Conservation (phyloP, 2,888 invertebrate species). For the Protula sp. region DNA sequence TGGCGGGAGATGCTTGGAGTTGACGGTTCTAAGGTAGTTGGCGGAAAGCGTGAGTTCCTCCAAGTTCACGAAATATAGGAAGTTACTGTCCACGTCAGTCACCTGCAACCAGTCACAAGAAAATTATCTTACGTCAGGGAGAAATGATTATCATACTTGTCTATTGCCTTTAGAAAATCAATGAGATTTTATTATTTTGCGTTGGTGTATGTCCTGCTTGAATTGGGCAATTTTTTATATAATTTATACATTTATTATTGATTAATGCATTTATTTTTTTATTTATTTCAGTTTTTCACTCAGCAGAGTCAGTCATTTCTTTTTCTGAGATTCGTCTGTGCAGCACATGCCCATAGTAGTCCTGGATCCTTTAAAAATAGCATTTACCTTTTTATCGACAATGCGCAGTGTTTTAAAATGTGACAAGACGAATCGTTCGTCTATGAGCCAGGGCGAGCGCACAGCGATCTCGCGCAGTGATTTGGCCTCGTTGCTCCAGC, state of each 20-base stretch:
- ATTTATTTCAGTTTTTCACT: no score
- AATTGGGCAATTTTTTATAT: no score
- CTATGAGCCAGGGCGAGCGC: slow-evolving; percentile 49
- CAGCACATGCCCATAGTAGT: no score
- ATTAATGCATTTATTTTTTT: no score
- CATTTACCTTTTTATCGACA: slow-evolving; percentile 42
- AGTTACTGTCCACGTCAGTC: slow-evolving; percentile 39
- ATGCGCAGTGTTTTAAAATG: slow-evolving; percentile 49
- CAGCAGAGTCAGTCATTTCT: no score
- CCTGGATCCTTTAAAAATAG: no score
- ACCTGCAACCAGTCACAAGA: slow-evolving; percentile 40
- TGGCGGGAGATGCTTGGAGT: slow-evolving; percentile 40
- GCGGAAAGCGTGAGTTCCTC: slow-evolving; percentile 48
- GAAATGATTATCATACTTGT: background rate
- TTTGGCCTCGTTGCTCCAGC: slow-evolving; percentile 49
- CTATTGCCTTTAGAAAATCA: no score
- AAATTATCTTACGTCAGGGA: background rate
- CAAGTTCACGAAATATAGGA: slow-evolving; percentile 41
- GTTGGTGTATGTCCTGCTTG: no score
- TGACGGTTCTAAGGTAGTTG: slow-evolving; percentile 38
- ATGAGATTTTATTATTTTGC: no score
- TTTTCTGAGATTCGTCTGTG: no score
- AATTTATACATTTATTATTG: no score
- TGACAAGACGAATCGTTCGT: slow-evolving; percentile 40
- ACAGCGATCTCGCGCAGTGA: slow-evolving; percentile 46